A percentile compares a stretch with the other conserved stretches of the same genome.
phyloP scores from a whole-genome alignment of 2,797 vertebrate genomes.

The Bovichtus variegatus region DNA sequence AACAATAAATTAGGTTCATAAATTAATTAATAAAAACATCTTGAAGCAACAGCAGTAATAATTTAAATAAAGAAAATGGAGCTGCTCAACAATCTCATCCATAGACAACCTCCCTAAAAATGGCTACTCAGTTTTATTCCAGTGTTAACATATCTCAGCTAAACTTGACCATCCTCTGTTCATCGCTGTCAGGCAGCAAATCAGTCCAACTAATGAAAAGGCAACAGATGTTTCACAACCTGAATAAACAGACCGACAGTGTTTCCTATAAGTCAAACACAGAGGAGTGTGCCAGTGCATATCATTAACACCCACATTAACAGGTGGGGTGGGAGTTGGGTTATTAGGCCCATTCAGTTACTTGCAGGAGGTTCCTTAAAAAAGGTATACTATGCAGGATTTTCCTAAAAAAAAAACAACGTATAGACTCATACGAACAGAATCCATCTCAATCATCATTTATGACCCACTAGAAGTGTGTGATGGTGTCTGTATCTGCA shows the following conservation, averaged over 20 bases:
- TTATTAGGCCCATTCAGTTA: slow-evolving; percentile 33
- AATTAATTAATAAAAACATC: slow-evolving; percentile 82
- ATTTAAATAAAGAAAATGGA: slow-evolving; percentile 79
- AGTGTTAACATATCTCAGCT: slow-evolving; percentile 74
- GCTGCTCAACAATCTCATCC: slow-evolving; percentile 77
- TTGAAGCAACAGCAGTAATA: slow-evolving; percentile 74
- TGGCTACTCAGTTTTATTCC: slow-evolving; percentile 76
- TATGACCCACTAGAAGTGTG: too few species aligned
- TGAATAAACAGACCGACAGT: slow-evolving; percentile 40
- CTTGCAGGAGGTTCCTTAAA: slow-evolving; percentile 27
- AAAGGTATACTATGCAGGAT: too few species aligned
- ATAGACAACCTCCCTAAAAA: slow-evolving; percentile 55
- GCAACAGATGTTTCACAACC: slow-evolving; percentile 51
- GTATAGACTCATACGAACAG: too few species aligned
- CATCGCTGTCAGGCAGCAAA: slow-evolving; percentile 28
- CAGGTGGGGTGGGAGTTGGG: slow-evolving; percentile 1
- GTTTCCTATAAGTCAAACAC: slow-evolving; percentile 50
- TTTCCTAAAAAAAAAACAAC: too few species aligned
- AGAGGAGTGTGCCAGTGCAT: slow-evolving; percentile 64
- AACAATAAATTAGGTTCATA: slow-evolving; percentile 88
- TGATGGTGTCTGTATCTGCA: too few species aligned
- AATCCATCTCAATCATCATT: too few species aligned
- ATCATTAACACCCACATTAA: slow-evolving; percentile 49
- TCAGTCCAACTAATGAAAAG: slow-evolving; percentile 35
- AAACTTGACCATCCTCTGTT: slow-evolving; percentile 36